Percentiles rank a stretch among this genome's conserved stretches.
Evolutionary conservation across 2,113 vertebrate species (phyloP).

Genomic region (Proteles cristata): DNA sequence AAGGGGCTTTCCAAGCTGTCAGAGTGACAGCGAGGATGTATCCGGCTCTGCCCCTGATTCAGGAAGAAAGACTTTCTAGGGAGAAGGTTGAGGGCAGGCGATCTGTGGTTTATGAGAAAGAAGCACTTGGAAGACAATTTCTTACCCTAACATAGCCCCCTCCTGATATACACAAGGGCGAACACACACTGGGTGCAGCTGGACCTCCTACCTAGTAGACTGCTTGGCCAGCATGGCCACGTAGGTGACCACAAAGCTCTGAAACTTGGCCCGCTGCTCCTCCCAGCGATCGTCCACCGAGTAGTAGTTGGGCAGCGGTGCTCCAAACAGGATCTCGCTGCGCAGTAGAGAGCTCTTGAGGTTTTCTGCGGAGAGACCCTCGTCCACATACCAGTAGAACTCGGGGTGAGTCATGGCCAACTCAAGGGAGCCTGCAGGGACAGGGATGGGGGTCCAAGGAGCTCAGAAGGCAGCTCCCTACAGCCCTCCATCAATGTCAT

Average conservation of each 20-base stretch:
- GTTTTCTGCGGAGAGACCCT: slow-evolving; percentile 92
- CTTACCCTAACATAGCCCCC: neutral
- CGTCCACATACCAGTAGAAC: slow-evolving; percentile 99
- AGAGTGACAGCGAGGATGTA: neutral
- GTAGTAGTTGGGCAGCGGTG: slow-evolving; percentile 94
- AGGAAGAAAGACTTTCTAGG: neutral
- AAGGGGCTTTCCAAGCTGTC: neutral
- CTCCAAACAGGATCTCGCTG: slow-evolving; percentile 97
- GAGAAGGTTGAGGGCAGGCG: neutral
- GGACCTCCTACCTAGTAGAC: slow-evolving; percentile 92
- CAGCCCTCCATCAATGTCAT: neutral
- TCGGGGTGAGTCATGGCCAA: slow-evolving; percentile 98
- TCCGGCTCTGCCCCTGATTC: neutral
- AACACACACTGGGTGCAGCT: neutral
- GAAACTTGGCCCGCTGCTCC: slow-evolving; percentile 94
- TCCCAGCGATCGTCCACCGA: slow-evolving; percentile 94
- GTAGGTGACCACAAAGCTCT: slow-evolving; percentile 95
- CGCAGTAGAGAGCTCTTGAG: slow-evolving; percentile 94
- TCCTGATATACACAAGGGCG: neutral
- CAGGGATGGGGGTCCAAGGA: neutral
- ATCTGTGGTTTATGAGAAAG: neutral
- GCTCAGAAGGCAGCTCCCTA: neutral
- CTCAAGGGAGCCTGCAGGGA: slow-evolving; percentile 91
- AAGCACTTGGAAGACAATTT: neutral
- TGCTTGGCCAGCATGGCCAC: slow-evolving; percentile 94